A percentile compares a stretch with the other conserved stretches of the same genome.
These are phyloP conservation scores for Drosophila anceps DNA, from an alignment of 2,888 invertebrate genomes.

Conservation along the genomic window DNA sequence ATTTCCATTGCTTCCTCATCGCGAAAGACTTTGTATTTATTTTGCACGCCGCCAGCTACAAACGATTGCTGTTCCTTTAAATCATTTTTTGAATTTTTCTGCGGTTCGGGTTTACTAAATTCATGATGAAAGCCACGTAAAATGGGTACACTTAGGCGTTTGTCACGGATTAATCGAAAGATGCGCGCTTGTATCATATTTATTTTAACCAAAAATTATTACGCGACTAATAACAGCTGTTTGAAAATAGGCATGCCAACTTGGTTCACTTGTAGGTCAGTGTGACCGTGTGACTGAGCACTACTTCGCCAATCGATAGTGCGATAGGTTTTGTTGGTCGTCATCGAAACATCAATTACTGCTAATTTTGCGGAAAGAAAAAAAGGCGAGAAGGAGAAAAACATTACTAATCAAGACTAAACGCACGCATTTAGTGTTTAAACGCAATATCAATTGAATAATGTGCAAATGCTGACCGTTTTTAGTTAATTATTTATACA, in stretches of 20 bases:
- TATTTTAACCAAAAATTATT: constrained; percentile 34
- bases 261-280: background rate
- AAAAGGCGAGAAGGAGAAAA: constrained; percentile 43
- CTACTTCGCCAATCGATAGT: constrained; percentile 17
- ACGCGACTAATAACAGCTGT: constrained; percentile 54
- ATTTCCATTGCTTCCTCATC: constrained; percentile 90
- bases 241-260: constrained; percentile 19
- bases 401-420: constrained; percentile 55
- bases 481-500: constrained; percentile 46
- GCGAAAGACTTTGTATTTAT: constrained; percentile 90
- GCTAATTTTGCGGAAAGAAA: constrained; percentile 59
- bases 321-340: constrained; percentile 32
- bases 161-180: constrained; percentile 73
- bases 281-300: constrained; percentile 26
- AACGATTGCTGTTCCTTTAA: constrained; percentile 33
- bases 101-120: constrained; percentile 71
- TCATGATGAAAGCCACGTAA: constrained; percentile 82
- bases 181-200: constrained; percentile 72
- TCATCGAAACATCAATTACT: constrained; percentile 60
- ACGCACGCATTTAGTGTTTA: constrained; percentile 41
- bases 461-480: constrained; percentile 44
- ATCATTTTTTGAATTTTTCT: background rate
- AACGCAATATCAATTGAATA: constrained; percentile 39
- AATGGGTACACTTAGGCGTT: constrained; percentile 69
- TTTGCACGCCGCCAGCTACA: constrained; percentile 86